Evolutionary conservation across 2,113 vertebrate genomes (phyloP).

Genomic region (Litocranius walleri): DNA sequence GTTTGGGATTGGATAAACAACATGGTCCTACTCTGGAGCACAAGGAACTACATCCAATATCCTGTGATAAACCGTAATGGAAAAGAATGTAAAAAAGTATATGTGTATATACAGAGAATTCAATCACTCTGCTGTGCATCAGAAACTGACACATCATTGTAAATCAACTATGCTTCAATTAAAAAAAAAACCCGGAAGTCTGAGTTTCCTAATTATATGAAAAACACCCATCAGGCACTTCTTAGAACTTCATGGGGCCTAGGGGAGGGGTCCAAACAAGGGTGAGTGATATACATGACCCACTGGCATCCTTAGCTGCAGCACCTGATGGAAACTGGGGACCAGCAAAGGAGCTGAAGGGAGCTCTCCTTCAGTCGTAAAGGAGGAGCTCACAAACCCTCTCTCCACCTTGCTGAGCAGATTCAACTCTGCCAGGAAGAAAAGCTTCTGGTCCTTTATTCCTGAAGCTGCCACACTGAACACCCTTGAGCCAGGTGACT

Average conservation of each 20-base stretch:
- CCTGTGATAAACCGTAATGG: not conserved
- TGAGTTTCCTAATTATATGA: not conserved
- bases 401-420: not conserved
- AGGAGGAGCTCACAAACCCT: not conserved
- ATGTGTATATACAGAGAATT: not conserved
- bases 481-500: not conserved
- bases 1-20: not conserved
- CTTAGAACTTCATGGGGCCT: not conserved
- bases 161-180: not conserved
- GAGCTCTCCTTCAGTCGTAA: not conserved
- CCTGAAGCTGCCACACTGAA: not conserved
- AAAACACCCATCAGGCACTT: not conserved
- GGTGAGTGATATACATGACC: rapidly evolving
- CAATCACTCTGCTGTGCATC: not conserved
- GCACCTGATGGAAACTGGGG: not conserved
- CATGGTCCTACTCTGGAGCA: not conserved
- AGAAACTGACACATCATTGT: not conserved
- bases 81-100: not conserved
- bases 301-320: not conserved
- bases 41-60: not conserved
- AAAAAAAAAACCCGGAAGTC: not conserved
- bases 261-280: not conserved
- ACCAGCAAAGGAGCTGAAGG: not conserved
- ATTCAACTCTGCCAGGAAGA: not conserved
- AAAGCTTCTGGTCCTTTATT: not conserved